These are phyloP conservation scores for Aporophyla lueneburgensis DNA, from an alignment of 2,888 invertebrate species.

Conservation along the genomic window DNA sequence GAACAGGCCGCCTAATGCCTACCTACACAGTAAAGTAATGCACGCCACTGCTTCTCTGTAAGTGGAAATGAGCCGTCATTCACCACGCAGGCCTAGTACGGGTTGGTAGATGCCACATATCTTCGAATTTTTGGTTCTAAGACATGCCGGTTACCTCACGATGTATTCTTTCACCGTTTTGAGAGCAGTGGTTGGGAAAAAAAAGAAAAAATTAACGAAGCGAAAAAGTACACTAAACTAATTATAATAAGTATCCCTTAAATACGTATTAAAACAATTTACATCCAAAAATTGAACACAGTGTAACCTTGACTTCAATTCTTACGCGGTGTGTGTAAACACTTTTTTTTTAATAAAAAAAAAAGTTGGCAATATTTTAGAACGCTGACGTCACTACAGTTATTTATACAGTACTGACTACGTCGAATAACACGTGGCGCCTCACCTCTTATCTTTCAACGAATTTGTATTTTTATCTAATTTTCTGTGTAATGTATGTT, in stretches of 20 bases:
- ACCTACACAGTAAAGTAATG: too few species aligned
- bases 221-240: background rate
- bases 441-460: conserved; percentile 14
- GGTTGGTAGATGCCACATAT: too few species aligned
- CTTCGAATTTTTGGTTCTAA: too few species aligned
- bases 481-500: conserved; percentile 1
- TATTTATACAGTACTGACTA: conserved; percentile 37
- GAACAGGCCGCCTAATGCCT: too few species aligned
- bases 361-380: conserved; percentile 32
- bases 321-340: conserved; percentile 21
- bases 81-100: too few species aligned
- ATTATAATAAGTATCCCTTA: background rate
- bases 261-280: background rate
- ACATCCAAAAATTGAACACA: background rate
- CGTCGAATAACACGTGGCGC: conserved; percentile 17
- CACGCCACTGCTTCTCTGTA: too few species aligned
- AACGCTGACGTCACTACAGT: conserved; percentile 19
- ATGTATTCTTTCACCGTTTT: too few species aligned
- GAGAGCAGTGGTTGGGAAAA: too few species aligned
- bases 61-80: too few species aligned
- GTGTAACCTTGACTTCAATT: conserved; percentile 37
- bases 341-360: conserved; percentile 14
- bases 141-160: too few species aligned
- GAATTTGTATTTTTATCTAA: background rate
- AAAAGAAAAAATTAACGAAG: too few species aligned